Conservation (phyloP, 2,797 vertebrate species). For the Spea hammondii region DNA sequence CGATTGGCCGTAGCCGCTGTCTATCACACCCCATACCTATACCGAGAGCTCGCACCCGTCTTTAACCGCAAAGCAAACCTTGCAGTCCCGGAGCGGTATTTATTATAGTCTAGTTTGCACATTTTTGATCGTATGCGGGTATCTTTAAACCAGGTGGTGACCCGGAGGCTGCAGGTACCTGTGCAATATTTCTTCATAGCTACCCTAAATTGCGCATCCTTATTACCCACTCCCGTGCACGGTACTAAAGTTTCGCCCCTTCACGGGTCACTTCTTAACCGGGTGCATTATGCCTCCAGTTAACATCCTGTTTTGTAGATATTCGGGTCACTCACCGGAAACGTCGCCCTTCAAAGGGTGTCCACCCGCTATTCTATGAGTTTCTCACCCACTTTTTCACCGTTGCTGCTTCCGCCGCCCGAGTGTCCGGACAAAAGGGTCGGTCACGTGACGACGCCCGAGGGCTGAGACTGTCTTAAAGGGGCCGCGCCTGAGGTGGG, state of each 20-base stretch:
- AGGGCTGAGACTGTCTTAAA: slow-evolving; percentile 53
- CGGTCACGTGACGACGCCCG: slow-evolving; percentile 45
- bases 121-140: too few relatives aligned
- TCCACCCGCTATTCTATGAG: background rate
- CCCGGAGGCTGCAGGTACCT: background rate
- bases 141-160: background rate
- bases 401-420: slow-evolving; percentile 35
- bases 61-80: background rate
- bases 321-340: slow-evolving; percentile 14
- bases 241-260: background rate
- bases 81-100: too few relatives aligned
- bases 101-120: too few relatives aligned
- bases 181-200: too few relatives aligned
- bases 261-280: slow-evolving; percentile 19
- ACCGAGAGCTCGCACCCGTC: slow-evolving; percentile 1
- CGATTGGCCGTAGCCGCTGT: slow-evolving; percentile 24
- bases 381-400: slow-evolving; percentile 25
- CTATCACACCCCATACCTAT: background rate
- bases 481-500: slow-evolving; percentile 50
- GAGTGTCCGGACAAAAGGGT: slow-evolving; percentile 38
- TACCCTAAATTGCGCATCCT: too few relatives aligned
- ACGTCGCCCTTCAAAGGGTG: slow-evolving; percentile 13
- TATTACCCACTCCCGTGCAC: background rate
- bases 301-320: background rate
- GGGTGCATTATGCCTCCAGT: background rate